Evolutionary conservation across 1,140 invertebrate species (phyloP).

Genomic region (Aricia agestis): DNA sequence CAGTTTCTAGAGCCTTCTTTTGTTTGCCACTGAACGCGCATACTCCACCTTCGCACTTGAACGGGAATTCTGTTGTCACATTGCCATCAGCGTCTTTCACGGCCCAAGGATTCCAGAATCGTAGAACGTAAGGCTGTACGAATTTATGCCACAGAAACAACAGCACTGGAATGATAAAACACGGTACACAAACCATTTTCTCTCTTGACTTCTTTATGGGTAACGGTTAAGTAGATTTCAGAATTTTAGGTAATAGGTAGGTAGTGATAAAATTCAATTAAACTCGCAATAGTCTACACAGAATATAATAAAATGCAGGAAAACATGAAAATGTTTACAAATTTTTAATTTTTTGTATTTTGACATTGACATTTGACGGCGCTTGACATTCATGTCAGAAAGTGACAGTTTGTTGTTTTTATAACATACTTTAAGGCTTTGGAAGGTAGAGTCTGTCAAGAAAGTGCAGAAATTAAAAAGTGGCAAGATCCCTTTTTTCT

Average conservation of each 20-base stretch:
- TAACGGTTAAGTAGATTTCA: not conserved
- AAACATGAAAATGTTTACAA: not conserved
- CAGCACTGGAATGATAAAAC: slow-evolving; percentile 84
- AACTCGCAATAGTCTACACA: not conserved
- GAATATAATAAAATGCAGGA: not conserved
- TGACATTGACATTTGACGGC: not conserved
- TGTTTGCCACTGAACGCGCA: slow-evolving; percentile 53
- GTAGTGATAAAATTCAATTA: not conserved
- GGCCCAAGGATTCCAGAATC: slow-evolving; percentile 87
- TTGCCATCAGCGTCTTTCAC: slow-evolving; percentile 78
- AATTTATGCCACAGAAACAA: slow-evolving; percentile 87
- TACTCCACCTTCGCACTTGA: slow-evolving; percentile 76
- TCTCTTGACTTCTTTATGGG: not conserved
- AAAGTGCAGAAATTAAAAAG: too few species aligned
- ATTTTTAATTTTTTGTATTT: not conserved
- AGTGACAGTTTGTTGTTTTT: not conserved
- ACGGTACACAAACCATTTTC: slow-evolving; percentile 87
- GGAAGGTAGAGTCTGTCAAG: too few species aligned
- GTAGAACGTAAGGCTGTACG: slow-evolving; percentile 83
- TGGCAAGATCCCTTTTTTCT: too few species aligned
- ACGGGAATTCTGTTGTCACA: slow-evolving; percentile 76
- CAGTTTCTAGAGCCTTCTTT: slow-evolving; percentile 29
- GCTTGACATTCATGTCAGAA: not conserved
- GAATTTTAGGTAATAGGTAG: too few species aligned
- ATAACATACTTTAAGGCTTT: too few species aligned